These are phyloP conservation scores for Lepidonotus clava DNA, from an alignment of 2,888 invertebrate species.

Conservation along the genomic window DNA sequence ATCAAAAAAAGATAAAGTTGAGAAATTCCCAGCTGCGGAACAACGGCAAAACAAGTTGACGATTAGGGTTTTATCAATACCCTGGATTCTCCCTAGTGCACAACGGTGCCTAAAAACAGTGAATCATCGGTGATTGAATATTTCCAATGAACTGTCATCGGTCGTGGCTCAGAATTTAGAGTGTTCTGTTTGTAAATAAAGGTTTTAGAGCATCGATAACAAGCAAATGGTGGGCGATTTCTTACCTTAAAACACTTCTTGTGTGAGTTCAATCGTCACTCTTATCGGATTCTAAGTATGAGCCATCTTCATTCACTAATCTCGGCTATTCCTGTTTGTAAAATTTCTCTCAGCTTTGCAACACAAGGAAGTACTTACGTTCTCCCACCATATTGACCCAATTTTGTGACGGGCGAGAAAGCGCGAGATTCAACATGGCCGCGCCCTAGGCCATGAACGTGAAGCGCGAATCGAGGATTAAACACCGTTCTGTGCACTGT, in stretches of 20 bases:
- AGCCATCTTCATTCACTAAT: background rate
- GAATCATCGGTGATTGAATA: constrained; percentile 39
- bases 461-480: background rate
- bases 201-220: background rate
- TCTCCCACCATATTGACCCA: constrained; percentile 53
- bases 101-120: background rate
- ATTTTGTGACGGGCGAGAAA: constrained; percentile 22
- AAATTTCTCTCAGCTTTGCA: constrained; percentile 37
- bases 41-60: no score
- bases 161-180: background rate
- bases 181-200: constrained; percentile 46
- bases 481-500: background rate
- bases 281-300: background rate
- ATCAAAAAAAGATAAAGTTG: no score
- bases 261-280: background rate
- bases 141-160: constrained; percentile 38
- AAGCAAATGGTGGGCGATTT: background rate
- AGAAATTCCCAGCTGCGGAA: no score
- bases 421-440: constrained; percentile 49
- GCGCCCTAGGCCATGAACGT: constrained; percentile 17
- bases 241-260: constrained; percentile 8
- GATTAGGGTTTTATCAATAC: no score
- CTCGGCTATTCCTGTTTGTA: constrained; percentile 19
- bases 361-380: constrained; percentile 50
- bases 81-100: no score